Percentiles rank a stretch among this genome's conserved stretches.
Conservation (phyloP, 2,113 vertebrate genomes). For the Riparia riparia region DNA sequence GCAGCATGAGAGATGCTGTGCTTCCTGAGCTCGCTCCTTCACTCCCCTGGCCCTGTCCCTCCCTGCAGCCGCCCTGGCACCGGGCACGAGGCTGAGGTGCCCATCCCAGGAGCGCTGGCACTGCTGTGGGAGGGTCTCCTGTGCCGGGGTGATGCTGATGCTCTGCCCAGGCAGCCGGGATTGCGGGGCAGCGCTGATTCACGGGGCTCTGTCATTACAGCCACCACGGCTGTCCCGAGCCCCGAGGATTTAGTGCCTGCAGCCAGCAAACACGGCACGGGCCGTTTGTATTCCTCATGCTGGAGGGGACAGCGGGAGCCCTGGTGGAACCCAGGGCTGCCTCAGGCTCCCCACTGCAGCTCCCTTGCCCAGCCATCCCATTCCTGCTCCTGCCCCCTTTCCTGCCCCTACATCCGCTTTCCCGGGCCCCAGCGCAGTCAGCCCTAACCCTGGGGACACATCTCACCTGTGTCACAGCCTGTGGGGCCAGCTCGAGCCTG, state of each 20-base stretch:
- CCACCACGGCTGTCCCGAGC: background rate
- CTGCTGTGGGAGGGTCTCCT: background rate
- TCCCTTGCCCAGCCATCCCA: background rate
- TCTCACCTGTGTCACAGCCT: background rate
- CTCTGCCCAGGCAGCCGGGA: background rate
- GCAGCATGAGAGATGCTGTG: background rate
- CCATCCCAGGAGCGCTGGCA: background rate
- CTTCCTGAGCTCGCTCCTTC: background rate
- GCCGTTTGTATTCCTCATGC: fast-evolving
- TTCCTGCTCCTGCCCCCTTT: background rate
- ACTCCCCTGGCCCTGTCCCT: background rate
- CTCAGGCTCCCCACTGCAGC: background rate
- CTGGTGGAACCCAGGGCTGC: background rate
- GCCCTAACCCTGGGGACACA: background rate
- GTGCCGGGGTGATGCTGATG: background rate
- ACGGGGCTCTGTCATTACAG: background rate
- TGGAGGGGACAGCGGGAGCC: background rate
- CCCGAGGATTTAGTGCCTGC: background rate
- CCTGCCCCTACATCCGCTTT: fast-evolving
- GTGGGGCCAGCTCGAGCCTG: background rate
- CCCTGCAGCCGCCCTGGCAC: background rate
- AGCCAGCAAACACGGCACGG: background rate
- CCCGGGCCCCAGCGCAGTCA: fast-evolving
- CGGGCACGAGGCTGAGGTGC: fast-evolving
- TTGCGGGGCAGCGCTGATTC: background rate